phyloP scores from a whole-genome alignment of 2,797 vertebrate genomes.

The Borostomias antarcticus region DNA sequence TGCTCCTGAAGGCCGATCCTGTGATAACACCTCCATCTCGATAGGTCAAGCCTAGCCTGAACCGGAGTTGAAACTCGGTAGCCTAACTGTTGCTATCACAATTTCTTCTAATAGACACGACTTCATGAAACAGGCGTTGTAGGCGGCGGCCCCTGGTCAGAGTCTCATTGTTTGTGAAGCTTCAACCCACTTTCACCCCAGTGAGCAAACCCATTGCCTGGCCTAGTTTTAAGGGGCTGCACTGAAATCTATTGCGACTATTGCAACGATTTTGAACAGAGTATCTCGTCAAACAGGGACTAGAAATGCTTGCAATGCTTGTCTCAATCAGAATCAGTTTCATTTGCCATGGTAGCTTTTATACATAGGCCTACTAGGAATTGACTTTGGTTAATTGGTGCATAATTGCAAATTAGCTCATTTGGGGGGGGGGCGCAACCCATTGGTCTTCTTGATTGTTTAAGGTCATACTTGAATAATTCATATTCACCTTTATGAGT shows the following conservation, averaged over 20 bases:
- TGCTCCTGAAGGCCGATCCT: conserved; percentile 21
- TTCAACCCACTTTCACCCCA: conserved; percentile 60
- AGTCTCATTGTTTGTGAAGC: conserved; percentile 53
- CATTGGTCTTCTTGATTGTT: too few species aligned
- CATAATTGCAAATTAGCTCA: too few species aligned
- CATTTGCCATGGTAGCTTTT: too few species aligned
- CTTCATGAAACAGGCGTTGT: conserved; percentile 60
- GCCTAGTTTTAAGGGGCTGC: conserved; percentile 27
- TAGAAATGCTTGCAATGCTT: too few species aligned
- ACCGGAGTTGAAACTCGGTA: not conserved
- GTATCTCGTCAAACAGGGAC: too few species aligned
- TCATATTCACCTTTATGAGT: not conserved
- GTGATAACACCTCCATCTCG: conserved; percentile 41
- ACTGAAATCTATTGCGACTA: not conserved
- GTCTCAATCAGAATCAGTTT: too few species aligned
- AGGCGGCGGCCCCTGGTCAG: conserved; percentile 41
- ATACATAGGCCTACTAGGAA: too few species aligned
- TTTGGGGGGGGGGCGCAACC: too few species aligned
- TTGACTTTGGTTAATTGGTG: too few species aligned
- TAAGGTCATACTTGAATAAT: too few species aligned
- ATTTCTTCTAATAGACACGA: conserved; percentile 37
- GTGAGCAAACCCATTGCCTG: conserved; percentile 33
- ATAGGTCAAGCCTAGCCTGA: not conserved
- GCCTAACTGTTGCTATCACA: conserved; percentile 25
- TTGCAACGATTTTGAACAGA: not conserved